These are phyloP conservation scores for Exaiptasia diaphana DNA, from an alignment of 64 coral and sea anemone genomes.

Conservation along the genomic window DNA sequence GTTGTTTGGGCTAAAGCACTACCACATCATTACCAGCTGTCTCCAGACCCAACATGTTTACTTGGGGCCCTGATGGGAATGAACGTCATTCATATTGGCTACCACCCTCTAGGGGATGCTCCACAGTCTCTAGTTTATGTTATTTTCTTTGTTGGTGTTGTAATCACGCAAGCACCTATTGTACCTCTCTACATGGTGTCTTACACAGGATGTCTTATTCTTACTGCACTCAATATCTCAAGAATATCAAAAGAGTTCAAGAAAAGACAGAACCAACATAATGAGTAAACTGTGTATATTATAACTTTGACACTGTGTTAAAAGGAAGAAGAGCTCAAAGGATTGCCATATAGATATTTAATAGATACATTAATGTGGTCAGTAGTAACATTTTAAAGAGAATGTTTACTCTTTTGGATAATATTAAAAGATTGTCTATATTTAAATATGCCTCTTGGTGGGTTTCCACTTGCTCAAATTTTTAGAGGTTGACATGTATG, in stretches of 20 bases:
- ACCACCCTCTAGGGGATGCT: slow-evolving; percentile 46
- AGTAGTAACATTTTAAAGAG: too few species aligned
- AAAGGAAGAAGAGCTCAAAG: too few species aligned
- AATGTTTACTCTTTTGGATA: too few species aligned
- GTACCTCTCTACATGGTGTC: slow-evolving; percentile 66
- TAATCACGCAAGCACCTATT: slow-evolving; percentile 63
- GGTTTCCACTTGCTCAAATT: too few species aligned
- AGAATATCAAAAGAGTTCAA: background rate
- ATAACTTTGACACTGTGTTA: too few species aligned
- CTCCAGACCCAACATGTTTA: slow-evolving; percentile 59
- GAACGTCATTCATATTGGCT: slow-evolving; percentile 62
- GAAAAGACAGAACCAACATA: too few species aligned
- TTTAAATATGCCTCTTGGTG: too few species aligned
- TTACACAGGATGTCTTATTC: slow-evolving; percentile 46
- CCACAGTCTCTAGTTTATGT: slow-evolving; percentile 74
- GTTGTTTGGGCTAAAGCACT: slow-evolving; percentile 68
- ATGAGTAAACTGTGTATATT: too few species aligned
- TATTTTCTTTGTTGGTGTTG: slow-evolving; percentile 58
- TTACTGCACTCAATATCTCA: slow-evolving; percentile 39
- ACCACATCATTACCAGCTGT: slow-evolving; percentile 19
- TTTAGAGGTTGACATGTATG: too few species aligned
- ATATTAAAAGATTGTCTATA: too few species aligned
- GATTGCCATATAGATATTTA: too few species aligned
- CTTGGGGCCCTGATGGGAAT: slow-evolving; percentile 66
- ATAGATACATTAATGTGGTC: too few species aligned